Base-by-base conservation (phyloP, 2,797 vertebrate species). In the Distichodus sexfasciatus region DNA sequence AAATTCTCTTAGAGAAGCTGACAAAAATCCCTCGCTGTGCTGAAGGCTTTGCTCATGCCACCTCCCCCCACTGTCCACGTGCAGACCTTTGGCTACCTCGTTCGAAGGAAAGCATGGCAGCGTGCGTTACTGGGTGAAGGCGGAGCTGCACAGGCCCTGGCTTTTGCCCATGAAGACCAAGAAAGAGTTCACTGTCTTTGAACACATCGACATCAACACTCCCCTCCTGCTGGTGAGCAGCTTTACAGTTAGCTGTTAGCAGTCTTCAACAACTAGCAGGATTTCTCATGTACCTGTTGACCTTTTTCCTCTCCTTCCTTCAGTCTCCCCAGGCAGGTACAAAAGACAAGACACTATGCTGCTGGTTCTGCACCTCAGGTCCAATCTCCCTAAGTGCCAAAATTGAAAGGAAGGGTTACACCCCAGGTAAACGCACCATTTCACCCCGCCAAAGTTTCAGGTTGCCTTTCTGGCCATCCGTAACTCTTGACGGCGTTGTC, bases 131-230 rank as follows among this genome's bases (percentile, higher is more conserved):
- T 98, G 96, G 96, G 95, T 98, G 84, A 96, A 94, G 86, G 95
- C 94, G 0, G 95, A 98, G 84, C 92, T 98, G 81, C 94, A 96
- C 90, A 94, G 96, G 83, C 94, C 94, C 50, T 98, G 96, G 96
- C 82, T 98, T 87, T 91, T 97, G 79, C 94, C 96, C 72, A 93
- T 97, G 89, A 95, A 93, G 91, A 93, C 91, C 84, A 98, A 97
- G 94, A 98, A 98, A 87, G 96, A 98, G 94, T 98, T 98, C 91
- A 95, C 95, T 76, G 96, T 98, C 88, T 98, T 98, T 80, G 96
- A 98, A 73, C 96, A 98, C 92, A 98, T 98, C 85, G 96, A 98
- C 93, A 96, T 98, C 91, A 98, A 98, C 95, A 97, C 95, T 84
- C 94, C 96, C 72, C 93, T 93, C 70, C 93, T 98, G 92, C 91